Conservation (phyloP, 23 tunicate species). For the Aplidium turbinatum region DNA sequence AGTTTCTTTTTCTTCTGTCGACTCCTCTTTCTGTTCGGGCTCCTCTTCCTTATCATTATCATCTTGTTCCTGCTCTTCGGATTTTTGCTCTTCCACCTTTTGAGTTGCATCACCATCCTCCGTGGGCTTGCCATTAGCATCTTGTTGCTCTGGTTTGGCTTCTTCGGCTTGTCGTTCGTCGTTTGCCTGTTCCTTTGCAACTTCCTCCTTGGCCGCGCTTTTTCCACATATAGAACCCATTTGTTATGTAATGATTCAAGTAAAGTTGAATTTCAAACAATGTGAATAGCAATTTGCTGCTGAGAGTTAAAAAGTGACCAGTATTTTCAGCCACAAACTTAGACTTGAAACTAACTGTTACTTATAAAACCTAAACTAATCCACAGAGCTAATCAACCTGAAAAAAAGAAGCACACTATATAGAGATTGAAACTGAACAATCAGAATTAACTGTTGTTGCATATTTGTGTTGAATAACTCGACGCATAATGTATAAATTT, state of each 20-base stretch:
- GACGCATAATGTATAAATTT: too few species aligned
- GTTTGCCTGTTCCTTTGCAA: constrained; percentile 30
- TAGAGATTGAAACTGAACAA: too few species aligned
- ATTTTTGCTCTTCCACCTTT: background rate
- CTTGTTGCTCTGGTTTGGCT: constrained; percentile 42
- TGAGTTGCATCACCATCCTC: constrained; percentile 10
- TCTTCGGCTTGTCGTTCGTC: constrained; percentile 16
- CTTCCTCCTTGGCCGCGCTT: constrained; percentile 48
- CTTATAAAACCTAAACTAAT: too few species aligned
- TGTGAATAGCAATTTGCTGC: background rate
- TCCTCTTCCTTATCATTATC: constrained; percentile 31
- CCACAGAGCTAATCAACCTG: too few species aligned
- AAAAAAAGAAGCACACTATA: too few species aligned
- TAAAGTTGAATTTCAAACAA: background rate
- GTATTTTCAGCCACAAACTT: too few species aligned
- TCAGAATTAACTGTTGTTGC: too few species aligned
- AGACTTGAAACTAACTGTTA: too few species aligned
- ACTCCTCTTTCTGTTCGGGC: constrained; percentile 1
- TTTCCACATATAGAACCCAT: constrained; percentile 75
- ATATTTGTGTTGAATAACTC: too few species aligned
- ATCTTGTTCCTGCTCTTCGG: constrained; percentile 18
- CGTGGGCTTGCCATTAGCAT: constrained; percentile 53
- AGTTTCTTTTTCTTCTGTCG: too few species aligned
- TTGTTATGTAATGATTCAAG: too few species aligned
- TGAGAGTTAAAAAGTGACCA: too few species aligned